Base-by-base conservation (phyloP, 2,113 vertebrate species). In the Tachycineta bicolor region DNA sequence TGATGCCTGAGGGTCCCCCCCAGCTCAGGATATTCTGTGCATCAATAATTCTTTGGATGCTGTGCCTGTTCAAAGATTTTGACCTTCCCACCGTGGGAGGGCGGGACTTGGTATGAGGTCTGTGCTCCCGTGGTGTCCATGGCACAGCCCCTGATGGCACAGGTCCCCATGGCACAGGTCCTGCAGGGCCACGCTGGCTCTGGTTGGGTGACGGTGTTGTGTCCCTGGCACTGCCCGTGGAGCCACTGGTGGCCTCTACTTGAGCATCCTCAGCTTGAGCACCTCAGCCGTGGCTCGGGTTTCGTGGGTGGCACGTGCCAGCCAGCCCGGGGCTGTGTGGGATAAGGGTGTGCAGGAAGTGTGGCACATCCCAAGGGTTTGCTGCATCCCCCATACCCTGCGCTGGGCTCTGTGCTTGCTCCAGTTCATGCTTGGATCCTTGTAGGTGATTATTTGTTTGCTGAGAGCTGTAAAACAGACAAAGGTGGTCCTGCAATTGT, bases 281-380 rank as follows among this genome's bases (percentile, higher is more conserved):
- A 4, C 5, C 69, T 8, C 0, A 0, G 14, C 6, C 22, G 2
- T 7, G 0, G 0, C 47, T 52, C 1, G 2, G 34, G 2, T 60
- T 23, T 69, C 0, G 2, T 52, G 6, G 3, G 0, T 0, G 15
- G n/a, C 41, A 0, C 1, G 1, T 15, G 23, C 12, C 3, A 3
- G 63, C 23, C 53, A 11, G 8, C 33, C 34, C 65, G 1, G 15
- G 3, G 20, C 11, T 70, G 10, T 5, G 17, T 37, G 41, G 62
- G 81, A 1, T 8, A 0, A 0, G 3, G 12, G 23, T 1, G 1
- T 5, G 10, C 13, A 1, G 5, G 41, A 2, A 9, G 0, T 5
- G 2, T 5, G 14, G 56, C 44, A 3, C 11, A 0, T 12, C 13
- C 23, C 47, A 2, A 19, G 56, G 47, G 10, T 37, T 52, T n/a